phyloP scores from a whole-genome alignment of 1,140 invertebrate genomes.

The Neomicropteryx cornuta region DNA sequence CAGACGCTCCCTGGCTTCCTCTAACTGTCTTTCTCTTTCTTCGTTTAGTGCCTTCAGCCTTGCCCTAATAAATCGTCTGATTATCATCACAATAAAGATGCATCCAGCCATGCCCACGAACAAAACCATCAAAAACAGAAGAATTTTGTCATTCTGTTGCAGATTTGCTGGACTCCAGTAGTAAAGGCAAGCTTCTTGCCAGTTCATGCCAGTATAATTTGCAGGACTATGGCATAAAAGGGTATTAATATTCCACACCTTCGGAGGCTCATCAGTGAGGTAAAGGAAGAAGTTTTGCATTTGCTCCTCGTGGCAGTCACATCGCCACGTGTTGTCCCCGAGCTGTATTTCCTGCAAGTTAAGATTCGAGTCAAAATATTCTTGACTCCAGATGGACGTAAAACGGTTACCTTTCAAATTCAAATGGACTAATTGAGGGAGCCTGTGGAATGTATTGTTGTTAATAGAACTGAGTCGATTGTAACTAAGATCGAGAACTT shows the following conservation, averaged over 20 bases:
- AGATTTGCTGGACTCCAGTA: conserved; percentile 40
- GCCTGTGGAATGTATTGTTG: conserved; percentile 40
- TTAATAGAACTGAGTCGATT: conserved; percentile 39
- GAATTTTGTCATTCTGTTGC: conserved; percentile 39
- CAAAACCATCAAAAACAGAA: conserved; percentile 47
- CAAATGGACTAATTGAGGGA: conserved; percentile 43
- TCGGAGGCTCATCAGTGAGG: conserved; percentile 43
- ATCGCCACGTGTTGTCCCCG: conserved; percentile 61
- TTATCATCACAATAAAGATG: conserved; percentile 35
- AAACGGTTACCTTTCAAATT: conserved; percentile 54
- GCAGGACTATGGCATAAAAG: conserved; percentile 47
- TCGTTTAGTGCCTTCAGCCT: conserved; percentile 41
- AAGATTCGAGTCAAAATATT: conserved; percentile 47
- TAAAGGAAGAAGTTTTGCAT: conserved; percentile 47
- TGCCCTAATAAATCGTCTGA: conserved; percentile 43
- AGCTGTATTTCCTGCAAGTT: conserved; percentile 44
- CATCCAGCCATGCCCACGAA: conserved; percentile 36
- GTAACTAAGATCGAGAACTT: conserved; percentile 44
- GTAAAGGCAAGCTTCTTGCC: conserved; percentile 50
- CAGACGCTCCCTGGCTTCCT: conserved; percentile 37
- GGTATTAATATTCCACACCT: conserved; percentile 36
- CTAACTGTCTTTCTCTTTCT: conserved; percentile 46
- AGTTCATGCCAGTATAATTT: conserved; percentile 46
- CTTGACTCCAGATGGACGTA: conserved; percentile 42
- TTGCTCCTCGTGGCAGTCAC: conserved; percentile 46